phyloP scores from a whole-genome alignment of 2,888 invertebrate genomes.

The Pharmacophagus antenor region DNA sequence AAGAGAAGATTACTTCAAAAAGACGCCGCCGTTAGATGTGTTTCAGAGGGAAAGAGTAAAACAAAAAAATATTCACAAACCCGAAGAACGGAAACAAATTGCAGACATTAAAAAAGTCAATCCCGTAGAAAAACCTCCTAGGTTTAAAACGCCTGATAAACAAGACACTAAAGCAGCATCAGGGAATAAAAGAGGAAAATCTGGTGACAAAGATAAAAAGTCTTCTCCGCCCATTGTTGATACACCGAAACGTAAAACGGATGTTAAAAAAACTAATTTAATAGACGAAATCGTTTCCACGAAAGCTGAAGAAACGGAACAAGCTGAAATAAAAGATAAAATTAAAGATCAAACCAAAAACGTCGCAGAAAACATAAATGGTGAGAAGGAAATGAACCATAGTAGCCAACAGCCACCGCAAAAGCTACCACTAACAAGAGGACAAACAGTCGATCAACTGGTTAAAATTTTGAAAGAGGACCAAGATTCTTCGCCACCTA shows the following conservation, averaged over 20 bases:
- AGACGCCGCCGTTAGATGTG: conserved; percentile 64
- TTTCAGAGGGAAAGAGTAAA: conserved; percentile 61
- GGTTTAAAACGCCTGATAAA: conserved; percentile 63
- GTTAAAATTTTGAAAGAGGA: conserved; percentile 88
- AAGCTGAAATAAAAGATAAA: conserved; percentile 65
- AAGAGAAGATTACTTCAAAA: conserved; percentile 85
- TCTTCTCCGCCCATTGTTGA: conserved; percentile 60
- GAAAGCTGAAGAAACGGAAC: conserved; percentile 50
- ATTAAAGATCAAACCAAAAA: conserved; percentile 77
- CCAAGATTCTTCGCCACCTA: conserved; percentile 84
- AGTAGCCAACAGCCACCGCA: conserved; percentile 87
- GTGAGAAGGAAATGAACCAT: conserved; percentile 84
- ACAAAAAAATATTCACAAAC: conserved; percentile 52
- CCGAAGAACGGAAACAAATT: conserved; percentile 43
- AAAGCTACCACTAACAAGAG: conserved; percentile 85
- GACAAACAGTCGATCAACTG: conserved; percentile 88
- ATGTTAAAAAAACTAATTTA: conserved; percentile 59
- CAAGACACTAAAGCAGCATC: conserved; percentile 67
- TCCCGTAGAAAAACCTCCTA: conserved; percentile 72
- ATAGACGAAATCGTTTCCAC: conserved; percentile 67
- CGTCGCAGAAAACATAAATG: conserved; percentile 75
- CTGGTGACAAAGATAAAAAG: conserved; percentile 58
- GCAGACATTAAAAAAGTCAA: conserved; percentile 65
- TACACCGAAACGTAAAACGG: conserved; percentile 70
- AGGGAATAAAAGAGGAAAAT: conserved; percentile 64